Evolutionary conservation across 2,113 vertebrate species (phyloP), one percentile per base, ranked within the genome.

Genomic region (Mastomys natalensis): DNA sequence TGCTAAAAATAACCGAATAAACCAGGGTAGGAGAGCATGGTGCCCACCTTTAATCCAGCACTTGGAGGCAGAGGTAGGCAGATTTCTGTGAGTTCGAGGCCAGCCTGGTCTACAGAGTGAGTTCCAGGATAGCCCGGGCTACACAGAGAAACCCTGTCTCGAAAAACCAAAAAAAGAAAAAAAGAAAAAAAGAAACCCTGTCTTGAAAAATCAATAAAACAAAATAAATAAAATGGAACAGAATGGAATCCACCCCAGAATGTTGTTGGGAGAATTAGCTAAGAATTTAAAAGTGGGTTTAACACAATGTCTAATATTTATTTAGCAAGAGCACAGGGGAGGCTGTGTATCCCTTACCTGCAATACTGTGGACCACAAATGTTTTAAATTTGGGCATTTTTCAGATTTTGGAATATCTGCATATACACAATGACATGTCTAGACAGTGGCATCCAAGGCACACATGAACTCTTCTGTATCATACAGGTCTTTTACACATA

Each of bases 261-360:
- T 53, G 13, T 1, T 91, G 6, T 21, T 70, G 72, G 66, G 72
- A 94, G 29, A 26, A 78, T 31, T 5, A 74, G 31, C 73, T 0
- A 13, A 92, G 80, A 95, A 53, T 60, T 90, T 72, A 62, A 45
- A 82, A 51, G 62, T 76, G 62, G 34, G 15, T 62, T 96, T 64
- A 72, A 43, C 86, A 68, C 93, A 87, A 58, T 74, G 43, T 66
- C 45, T 15, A 48, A 74, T 5, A 34, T 34, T 34, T 68, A 87
- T 19, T 45, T 53, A 66, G n/a, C 62, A 45, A 90, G 22, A 76
- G 51, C 70, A 22, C 80, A 40, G 8, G 22, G 15, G 21, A 70
- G 13, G 62, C 10, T 87, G n/a, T 17, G 7, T 26, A 55, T 21
- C 16, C 37, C 17, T 66, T 21, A 87, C 34, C 60, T 87, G 76